Base-by-base conservation (phyloP, 2,797 vertebrate genomes). In the Hozukius guyotensis region DNA sequence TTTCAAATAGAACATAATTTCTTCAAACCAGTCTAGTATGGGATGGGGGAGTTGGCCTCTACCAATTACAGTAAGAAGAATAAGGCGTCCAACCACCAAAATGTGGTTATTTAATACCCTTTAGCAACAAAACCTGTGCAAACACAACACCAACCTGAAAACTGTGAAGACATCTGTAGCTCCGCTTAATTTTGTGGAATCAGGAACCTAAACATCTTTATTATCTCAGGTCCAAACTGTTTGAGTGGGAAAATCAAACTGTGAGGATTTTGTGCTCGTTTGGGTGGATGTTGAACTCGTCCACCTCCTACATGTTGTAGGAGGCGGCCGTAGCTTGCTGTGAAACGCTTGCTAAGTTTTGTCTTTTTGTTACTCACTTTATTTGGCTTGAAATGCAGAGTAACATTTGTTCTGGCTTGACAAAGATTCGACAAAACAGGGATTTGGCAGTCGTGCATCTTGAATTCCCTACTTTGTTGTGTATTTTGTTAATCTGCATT, bases 301-400 rank as follows among this genome's bases (percentile, higher is more conserved):
- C 53, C 74, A 61, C 80, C 88, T 82, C 87, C 87, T 79, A 87
- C 82, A 73, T 84, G 76, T 68, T 86, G 72, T 65, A 80, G 88
- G 75, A 88, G 85, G 79, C 24, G 32, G 80, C 34, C 1, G 6
- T 18, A 73, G 78, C 80, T 69, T 18, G 56, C 57, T 71, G 75
- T 66, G 74, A 76, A 81, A 38, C 7, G 14, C 70, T 83, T 32
- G 56, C 18, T 56, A 81, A 67, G 49, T 81, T 87, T 75, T 66
- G 20, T 75, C 32, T 64, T 80, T 76, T 68, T 79, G 46, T 71
- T 83, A 52, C 61, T 86, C 52, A 66, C 73, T 87, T 75, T 75
- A 66, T 63, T 82, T 77, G 83, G 62, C 75, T 73, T 72, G 18
- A 52, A 82, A 56, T n/a, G 24, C 64, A 74, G 72, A 66, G 57